Evolutionary conservation across 2,797 vertebrate species (phyloP).

Genomic region (Brachyalestes nurse): DNA sequence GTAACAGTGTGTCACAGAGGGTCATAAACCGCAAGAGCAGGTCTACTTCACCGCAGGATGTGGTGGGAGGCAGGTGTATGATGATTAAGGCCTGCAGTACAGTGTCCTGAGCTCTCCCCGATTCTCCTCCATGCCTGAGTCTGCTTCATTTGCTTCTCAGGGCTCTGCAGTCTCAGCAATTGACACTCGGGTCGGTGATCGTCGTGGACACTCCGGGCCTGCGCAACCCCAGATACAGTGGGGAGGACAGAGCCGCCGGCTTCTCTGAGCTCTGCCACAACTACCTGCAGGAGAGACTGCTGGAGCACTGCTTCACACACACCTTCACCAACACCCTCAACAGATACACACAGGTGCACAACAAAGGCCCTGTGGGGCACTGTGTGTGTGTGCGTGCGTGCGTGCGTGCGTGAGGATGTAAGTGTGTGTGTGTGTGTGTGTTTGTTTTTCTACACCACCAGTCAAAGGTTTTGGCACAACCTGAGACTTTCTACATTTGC

Average conservation of each 20-base stretch:
- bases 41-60: neutral
- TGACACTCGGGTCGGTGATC: constrained; percentile 86
- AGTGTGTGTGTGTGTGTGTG: no score
- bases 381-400: neutral
- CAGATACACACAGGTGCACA: constrained; percentile 77
- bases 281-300: constrained; percentile 90
- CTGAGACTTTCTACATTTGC: no score
- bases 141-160: constrained; percentile 66
- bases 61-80: neutral
- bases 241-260: constrained; percentile 81
- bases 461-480: no score
- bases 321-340: constrained; percentile 80
- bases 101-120: no score
- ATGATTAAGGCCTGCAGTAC: neutral
- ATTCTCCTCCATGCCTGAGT: neutral
- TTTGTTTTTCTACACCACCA: no score
- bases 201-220: constrained; percentile 91
- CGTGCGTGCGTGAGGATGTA: no score
- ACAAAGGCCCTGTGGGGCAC: neutral
- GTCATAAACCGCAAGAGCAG: no score
- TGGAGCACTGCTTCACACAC: constrained; percentile 82
- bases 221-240: constrained; percentile 84
- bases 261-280: constrained; percentile 94
- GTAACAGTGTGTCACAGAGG: no score
- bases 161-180: constrained; percentile 85